Evolutionary conservation across 2,888 invertebrate genomes (phyloP).

Genomic region (Mimachlamys varia): DNA sequence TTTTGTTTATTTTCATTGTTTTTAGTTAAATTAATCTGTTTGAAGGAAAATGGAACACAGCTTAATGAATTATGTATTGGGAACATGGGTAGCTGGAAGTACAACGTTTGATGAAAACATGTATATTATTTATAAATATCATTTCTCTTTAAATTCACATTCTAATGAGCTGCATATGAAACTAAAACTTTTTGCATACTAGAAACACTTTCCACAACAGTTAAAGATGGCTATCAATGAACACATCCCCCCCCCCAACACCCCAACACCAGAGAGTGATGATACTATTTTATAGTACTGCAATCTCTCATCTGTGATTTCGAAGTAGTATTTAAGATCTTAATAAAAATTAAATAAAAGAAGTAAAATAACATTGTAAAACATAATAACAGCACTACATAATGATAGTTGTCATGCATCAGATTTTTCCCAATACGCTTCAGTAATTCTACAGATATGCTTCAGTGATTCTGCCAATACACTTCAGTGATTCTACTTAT

Average conservation of each 20-base stretch:
- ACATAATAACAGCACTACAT: conserved; percentile 23
- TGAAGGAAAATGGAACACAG: too few relatives aligned
- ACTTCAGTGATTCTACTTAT: background rate
- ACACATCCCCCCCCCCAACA: background rate
- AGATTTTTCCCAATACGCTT: background rate
- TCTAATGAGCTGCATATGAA: background rate
- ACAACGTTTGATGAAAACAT: background rate
- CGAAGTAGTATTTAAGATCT: background rate
- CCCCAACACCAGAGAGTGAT: background rate
- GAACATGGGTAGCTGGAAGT: background rate
- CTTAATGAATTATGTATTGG: background rate
- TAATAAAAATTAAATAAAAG: background rate
- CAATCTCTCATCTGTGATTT: background rate
- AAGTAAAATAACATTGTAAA: background rate
- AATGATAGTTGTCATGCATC: background rate
- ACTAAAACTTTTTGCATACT: background rate
- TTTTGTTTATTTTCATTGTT: too few relatives aligned
- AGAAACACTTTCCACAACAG: background rate
- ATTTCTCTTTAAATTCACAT: background rate
- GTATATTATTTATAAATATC: background rate
- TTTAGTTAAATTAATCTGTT: too few relatives aligned
- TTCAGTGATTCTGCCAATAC: background rate
- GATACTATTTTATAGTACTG: background rate
- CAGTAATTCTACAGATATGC: background rate
- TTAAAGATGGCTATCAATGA: conserved; percentile 16